Evolutionary conservation across 2,888 invertebrate genomes (phyloP), one percentile per base, ranked within the genome.

Genomic region (Bhutanitis thaidina): DNA sequence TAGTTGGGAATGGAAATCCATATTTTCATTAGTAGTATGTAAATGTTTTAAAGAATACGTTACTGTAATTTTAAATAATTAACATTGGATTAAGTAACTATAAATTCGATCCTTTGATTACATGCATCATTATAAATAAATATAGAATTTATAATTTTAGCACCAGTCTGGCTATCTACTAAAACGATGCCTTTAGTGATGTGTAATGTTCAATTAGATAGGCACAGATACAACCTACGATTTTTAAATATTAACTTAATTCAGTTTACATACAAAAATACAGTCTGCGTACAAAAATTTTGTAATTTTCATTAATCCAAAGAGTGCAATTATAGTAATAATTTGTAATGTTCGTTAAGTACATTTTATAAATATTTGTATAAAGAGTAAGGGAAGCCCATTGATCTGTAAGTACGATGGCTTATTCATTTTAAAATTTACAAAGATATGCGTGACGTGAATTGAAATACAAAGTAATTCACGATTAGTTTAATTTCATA

Each of bases 1-100:
- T 58, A 65, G 64, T 67, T 64, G 71, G 79, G 77, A 81, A 8
- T 81, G 80, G 77, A 27, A 65, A 67, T 70, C 71, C 72, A 65
- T 67, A 20, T 20, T 20, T 20, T 20, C 20, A 20, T 5, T 3
- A 2, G 5, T 20, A 20, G 2, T 20, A 20, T 20, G 20, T 5
- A 3, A 20, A 20, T 3, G 20, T 20, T 20, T 20, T 20, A n/a
- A n/a, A n/a, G n/a, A n/a, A n/a, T n/a, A n/a, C n/a, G n/a, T 20
- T 5, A 20, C 20, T 3, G 5, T 20, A 20, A 20, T 65, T 57
- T 37, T 37, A 16, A 35, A 37, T 16, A 37, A 27, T 27, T 27
- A 27, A 7, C 20, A 20, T 5, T 20, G n/a, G n/a, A n/a, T 27
- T 8, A 8, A 27, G 8, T 27, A 1, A 27, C 1, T 27, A 27